Percentiles rank a stretch among this genome's conserved stretches.
These are phyloP conservation scores for Sinosuthora webbiana DNA, from an alignment of 2,113 vertebrate genomes.

Conservation along the genomic window DNA sequence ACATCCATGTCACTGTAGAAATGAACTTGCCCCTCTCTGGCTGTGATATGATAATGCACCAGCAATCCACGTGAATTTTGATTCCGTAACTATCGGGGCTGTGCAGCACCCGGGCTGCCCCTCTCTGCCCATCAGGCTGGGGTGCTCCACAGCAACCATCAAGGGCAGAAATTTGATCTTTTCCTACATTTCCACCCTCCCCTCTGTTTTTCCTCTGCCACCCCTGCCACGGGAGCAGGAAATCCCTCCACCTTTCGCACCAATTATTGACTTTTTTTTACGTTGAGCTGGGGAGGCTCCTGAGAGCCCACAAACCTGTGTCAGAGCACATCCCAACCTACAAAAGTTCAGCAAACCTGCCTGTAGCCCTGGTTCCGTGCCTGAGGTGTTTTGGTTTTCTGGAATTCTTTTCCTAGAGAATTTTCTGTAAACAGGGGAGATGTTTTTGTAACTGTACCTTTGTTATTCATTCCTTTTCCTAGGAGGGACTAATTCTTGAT, in stretches of 20 bases:
- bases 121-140: background rate
- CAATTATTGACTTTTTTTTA: background rate
- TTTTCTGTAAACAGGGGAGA: too few species aligned
- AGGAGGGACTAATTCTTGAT: too few species aligned
- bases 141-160: background rate
- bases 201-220: background rate
- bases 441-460: too few species aligned
- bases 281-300: rapidly evolving
- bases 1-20: background rate
- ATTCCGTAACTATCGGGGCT: background rate
- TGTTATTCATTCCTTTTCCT: too few species aligned
- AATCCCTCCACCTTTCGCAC: background rate
- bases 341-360: background rate
- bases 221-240: background rate
- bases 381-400: too few species aligned
- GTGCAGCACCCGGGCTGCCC: background rate
- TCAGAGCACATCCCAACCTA: background rate
- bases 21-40: background rate
- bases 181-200: background rate
- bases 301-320: background rate
- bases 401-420: too few species aligned
- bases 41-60: background rate
- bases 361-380: too few species aligned
- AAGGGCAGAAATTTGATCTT: background rate
- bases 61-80: background rate